Base-by-base conservation (phyloP, 2,888 invertebrate species). In the Macropis europaea region DNA sequence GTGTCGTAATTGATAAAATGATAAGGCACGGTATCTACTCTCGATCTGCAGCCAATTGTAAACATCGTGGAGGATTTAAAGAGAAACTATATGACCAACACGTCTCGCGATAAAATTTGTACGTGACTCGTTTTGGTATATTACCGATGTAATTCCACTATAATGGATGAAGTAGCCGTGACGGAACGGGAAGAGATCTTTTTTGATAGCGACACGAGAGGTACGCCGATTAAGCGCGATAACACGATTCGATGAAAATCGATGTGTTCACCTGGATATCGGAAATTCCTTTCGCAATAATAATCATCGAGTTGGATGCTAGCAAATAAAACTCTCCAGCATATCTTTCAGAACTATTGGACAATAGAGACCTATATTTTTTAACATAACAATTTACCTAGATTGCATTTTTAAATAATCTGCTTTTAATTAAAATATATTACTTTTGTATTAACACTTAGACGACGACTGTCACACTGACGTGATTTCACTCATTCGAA, bases 91-190 rank as follows among this genome's bases (percentile, higher is more conserved):
- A 6, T 17, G 42, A 3, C 7, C 28, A 13, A 22, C 7, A 24
- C n/a, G 34, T 13, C 13, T 47, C 2, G 2, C 7, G 48, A 70
- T 67, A 61, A 67, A 13, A 61, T 54, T 36, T 24, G 42, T 61
- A 61, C 53, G 53, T 70, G 60, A 54, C 48, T 67, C 34, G 32
- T 5, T 28, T n/a, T 15, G 5, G 1, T 11, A 15, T 24, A 2
- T 50, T 22, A 38, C 15, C 19, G 19, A 47, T 13, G 7, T n/a
- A 54, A 28, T 47, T 47, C 45, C 26, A 1, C 7, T 5, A 13
- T 40, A 59, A 70, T 11, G 13, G 45, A 52, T 48, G 34, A 32
- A 34, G 32, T 22, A 34, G 45, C n/a, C 19, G 13, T 69, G 69
- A 69, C 67, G 28, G 36, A 26, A 60, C 52, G 22, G 26, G 32